Evolutionary conservation across 2,888 invertebrate species (phyloP).

Genomic region (Pardosa pseudoannulata): DNA sequence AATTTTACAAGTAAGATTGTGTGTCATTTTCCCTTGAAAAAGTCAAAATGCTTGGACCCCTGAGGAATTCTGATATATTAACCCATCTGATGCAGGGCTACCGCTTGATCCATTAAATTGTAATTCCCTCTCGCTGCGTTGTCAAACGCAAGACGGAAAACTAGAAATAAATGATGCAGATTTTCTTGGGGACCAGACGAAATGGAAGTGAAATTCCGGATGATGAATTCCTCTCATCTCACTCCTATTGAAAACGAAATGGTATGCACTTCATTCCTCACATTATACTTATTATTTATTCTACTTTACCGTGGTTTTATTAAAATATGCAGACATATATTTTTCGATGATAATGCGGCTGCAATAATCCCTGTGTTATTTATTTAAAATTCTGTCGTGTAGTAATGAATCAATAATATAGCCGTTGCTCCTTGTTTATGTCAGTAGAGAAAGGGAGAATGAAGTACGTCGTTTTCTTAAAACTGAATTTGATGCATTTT

Average conservation of each 20-base stretch:
- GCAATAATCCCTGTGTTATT: too few relatives aligned
- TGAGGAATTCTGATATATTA: slow-evolving; percentile 95
- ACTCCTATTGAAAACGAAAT: background rate
- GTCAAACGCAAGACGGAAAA: slow-evolving; percentile 78
- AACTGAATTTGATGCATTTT: too few relatives aligned
- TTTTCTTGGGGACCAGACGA: background rate
- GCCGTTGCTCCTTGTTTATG: too few relatives aligned
- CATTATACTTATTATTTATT: too few relatives aligned
- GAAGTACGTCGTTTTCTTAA: too few relatives aligned
- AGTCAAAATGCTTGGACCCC: slow-evolving; percentile 94
- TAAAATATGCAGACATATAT: too few relatives aligned
- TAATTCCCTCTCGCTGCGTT: slow-evolving; percentile 83
- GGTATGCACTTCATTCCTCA: too few relatives aligned
- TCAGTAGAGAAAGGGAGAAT: too few relatives aligned
- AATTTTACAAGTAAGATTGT: slow-evolving; percentile 98
- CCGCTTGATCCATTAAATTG: slow-evolving; percentile 97
- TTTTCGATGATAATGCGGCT: too few relatives aligned
- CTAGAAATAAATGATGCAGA: slow-evolving; percentile 75
- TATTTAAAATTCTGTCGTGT: too few relatives aligned
- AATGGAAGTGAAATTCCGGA: background rate
- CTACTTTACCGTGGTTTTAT: too few relatives aligned
- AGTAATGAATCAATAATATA: too few relatives aligned
- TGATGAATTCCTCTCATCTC: background rate
- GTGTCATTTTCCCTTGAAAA: slow-evolving; percentile 95
- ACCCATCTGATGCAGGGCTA: slow-evolving; percentile 98